Conservation (phyloP, 2,113 vertebrate genomes). For the Peromyscus californicus region DNA sequence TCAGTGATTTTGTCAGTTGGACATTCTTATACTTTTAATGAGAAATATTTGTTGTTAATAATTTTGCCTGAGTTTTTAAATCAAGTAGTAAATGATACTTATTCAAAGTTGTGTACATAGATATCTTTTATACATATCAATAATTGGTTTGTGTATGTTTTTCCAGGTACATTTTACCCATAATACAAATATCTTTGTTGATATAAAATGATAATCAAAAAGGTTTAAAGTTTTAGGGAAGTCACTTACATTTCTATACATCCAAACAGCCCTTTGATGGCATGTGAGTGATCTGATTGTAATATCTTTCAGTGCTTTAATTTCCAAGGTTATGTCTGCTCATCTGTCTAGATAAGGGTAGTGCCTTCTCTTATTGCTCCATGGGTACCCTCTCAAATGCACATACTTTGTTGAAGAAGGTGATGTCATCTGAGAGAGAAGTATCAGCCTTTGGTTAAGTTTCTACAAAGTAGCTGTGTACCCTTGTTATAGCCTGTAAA, state of each 20-base stretch:
- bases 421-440: background rate
- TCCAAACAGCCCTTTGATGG: background rate
- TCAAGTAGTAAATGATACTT: background rate
- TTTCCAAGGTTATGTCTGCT: background rate
- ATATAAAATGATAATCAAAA: background rate
- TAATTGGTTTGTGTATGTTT: background rate
- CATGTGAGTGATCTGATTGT: background rate
- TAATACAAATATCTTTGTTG: background rate
- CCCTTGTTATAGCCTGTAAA: background rate
- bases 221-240: background rate
- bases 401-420: background rate
- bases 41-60: constrained; percentile 8
- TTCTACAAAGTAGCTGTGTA: background rate
- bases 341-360: background rate
- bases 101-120: background rate
- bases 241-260: background rate
- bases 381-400: background rate
- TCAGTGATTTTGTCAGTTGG: background rate
- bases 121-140: constrained; percentile 4
- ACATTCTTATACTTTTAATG: constrained; percentile 9
- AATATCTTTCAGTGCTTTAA: background rate
- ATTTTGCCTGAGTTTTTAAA: background rate
- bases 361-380: background rate
- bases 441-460: background rate
- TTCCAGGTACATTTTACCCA: background rate